phyloP scores from a whole-genome alignment of 2,888 invertebrate genomes.

The Volucella inanis region DNA sequence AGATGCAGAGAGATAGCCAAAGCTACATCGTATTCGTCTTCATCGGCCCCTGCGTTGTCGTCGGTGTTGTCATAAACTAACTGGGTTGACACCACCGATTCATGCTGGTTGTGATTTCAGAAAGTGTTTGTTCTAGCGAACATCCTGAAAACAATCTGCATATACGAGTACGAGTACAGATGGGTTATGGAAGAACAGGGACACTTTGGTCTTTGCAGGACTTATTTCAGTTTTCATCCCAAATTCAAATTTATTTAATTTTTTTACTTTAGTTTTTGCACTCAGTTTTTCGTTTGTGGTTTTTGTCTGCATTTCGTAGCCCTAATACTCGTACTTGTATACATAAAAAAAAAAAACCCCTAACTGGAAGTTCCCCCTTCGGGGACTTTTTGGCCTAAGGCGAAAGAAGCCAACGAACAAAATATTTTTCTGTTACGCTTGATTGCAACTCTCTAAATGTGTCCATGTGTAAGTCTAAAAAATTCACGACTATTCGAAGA shows the following conservation, averaged over 20 bases:
- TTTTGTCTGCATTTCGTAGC: slow-evolving; percentile 29
- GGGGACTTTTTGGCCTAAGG: slow-evolving; percentile 44
- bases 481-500: slow-evolving; percentile 41
- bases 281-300: slow-evolving; percentile 65
- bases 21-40: slow-evolving; percentile 27
- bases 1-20: slow-evolving; percentile 47
- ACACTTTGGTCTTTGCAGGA: slow-evolving; percentile 50
- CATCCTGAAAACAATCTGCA: slow-evolving; percentile 72
- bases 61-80: slow-evolving; percentile 52
- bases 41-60: slow-evolving; percentile 11
- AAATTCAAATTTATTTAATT: slow-evolving; percentile 47
- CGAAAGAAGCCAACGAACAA: slow-evolving; percentile 57
- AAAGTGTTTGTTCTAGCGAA: slow-evolving; percentile 71
- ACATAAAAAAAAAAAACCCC: too few species aligned
- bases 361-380: slow-evolving; percentile 46
- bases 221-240: slow-evolving; percentile 47
- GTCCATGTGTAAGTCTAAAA: slow-evolving; percentile 24
- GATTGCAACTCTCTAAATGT: slow-evolving; percentile 58
- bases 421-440: slow-evolving; percentile 61
- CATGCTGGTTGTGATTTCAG: slow-evolving; percentile 63
- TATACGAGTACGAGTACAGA: slow-evolving; percentile 39
- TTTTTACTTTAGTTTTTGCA: slow-evolving; percentile 15
- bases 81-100: slow-evolving; percentile 69
- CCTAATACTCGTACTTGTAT: neutral
- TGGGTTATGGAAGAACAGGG: slow-evolving; percentile 25